A percentile compares a stretch with the other conserved stretches of the same genome.
Conservation (phyloP, 2,888 invertebrate genomes). For the Lycia hirtaria region DNA sequence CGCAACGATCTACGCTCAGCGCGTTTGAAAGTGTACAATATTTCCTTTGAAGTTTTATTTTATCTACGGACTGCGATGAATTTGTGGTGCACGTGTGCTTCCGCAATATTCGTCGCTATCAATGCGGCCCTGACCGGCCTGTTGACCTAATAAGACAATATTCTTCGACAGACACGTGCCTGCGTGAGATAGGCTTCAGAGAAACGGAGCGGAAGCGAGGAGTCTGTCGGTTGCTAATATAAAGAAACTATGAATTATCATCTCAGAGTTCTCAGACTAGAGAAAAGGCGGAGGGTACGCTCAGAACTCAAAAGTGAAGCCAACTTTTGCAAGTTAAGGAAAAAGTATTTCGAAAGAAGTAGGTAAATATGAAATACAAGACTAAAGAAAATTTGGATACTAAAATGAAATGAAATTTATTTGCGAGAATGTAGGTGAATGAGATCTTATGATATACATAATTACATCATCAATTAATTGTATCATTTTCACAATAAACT, state of each 20-base stretch:
- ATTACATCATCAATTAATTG: no score
- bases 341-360: no score
- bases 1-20: not conserved
- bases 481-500: no score
- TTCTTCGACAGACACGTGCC: constrained; percentile 46
- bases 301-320: no score
- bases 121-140: constrained; percentile 23
- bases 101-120: constrained; percentile 51
- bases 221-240: not conserved
- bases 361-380: no score
- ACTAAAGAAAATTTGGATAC: no score
- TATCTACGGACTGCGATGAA: constrained; percentile 37
- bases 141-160: constrained; percentile 46
- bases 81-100: constrained; percentile 51
- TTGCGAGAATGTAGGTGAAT: no score
- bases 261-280: not conserved
- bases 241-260: constrained; percentile 1
- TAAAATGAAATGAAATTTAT: no score
- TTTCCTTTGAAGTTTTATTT: constrained; percentile 26
- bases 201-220: constrained; percentile 11
- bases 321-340: no score
- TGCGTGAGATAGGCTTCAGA: constrained; percentile 18
- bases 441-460: no score
- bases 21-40: constrained; percentile 3
- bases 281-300: constrained; percentile 37